Evolutionary conservation across 2,888 invertebrate species (phyloP).

Genomic region (Campoplex capitator): DNA sequence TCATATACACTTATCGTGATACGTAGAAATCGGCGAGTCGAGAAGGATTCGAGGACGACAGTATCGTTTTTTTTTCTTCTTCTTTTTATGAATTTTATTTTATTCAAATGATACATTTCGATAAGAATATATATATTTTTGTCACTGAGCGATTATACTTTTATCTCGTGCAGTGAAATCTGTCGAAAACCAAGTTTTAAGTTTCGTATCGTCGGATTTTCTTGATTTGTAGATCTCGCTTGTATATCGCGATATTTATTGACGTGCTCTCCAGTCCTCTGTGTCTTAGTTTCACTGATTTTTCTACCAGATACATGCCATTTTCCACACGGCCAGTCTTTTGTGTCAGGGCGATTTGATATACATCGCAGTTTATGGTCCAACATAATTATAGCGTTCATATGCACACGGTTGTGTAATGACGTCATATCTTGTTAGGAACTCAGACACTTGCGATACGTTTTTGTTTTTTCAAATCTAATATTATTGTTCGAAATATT

Average conservation of each 20-base stretch:
- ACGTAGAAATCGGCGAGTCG: conserved; percentile 39
- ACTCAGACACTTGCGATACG: neutral
- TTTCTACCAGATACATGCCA: conserved; percentile 70
- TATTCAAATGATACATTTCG: conserved; percentile 20
- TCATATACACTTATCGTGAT: conserved; percentile 49
- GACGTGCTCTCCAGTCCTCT: conserved; percentile 29
- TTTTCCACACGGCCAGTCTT: conserved; percentile 70
- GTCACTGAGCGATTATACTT: conserved; percentile 28
- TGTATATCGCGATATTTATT: conserved; percentile 48
- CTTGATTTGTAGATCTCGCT: conserved; percentile 44
- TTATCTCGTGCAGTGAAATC: conserved; percentile 13
- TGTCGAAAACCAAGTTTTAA: neutral
- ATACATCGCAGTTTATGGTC: conserved; percentile 5
- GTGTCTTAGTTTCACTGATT: conserved; percentile 71
- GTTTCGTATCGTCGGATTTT: conserved; percentile 33
- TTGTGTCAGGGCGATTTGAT: conserved; percentile 68
- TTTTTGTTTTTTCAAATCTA: neutral
- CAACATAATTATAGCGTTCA: conserved; percentile 11
- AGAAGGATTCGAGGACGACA: conserved; percentile 44
- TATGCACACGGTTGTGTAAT: conserved; percentile 21
- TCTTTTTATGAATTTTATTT: conserved; percentile 20
- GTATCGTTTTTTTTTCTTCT: conserved; percentile 6
- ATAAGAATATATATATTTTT: conserved; percentile 45
- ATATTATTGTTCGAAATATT: neutral
- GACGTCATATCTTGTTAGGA: conserved; percentile 10